Percentiles rank a stretch among this genome's conserved stretches.
phyloP scores from a whole-genome alignment of 2,888 invertebrate genomes.

The Lacanobia wlatinum region DNA sequence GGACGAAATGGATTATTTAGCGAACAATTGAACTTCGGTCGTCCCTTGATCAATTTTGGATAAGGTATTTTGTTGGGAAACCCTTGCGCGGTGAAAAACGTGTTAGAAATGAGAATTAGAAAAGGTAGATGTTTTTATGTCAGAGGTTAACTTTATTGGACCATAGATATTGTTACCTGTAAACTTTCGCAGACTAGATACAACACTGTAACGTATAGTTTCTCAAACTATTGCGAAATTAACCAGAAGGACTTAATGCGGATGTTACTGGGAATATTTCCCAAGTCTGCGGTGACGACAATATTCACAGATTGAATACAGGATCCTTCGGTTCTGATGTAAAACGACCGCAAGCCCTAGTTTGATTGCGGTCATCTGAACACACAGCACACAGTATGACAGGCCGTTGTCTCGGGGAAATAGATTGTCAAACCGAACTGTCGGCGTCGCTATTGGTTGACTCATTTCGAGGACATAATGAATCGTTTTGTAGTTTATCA shows the following conservation, averaged over 20 bases:
- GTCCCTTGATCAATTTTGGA: conserved; percentile 72
- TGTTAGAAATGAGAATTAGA: conserved; percentile 36
- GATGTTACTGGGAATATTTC: conserved; percentile 34
- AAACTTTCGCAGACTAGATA: not conserved
- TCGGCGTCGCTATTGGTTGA: conserved; percentile 5
- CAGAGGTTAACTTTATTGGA: conserved; percentile 16
- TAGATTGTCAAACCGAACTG: conserved; percentile 35
- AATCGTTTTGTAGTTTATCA: conserved; percentile 9
- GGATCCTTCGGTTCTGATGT: conserved; percentile 60
- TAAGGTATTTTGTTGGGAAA: conserved; percentile 59
- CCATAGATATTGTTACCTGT: conserved; percentile 23
- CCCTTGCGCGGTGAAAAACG: conserved; percentile 37
- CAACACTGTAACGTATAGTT: not conserved
- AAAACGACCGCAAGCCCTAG: conserved; percentile 61
- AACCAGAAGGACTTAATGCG: not conserved
- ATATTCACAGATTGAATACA: conserved; percentile 57
- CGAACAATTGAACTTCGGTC: conserved; percentile 64
- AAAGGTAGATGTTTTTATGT: conserved; percentile 27
- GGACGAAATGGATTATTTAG: conserved; percentile 70
- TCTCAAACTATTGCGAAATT: conserved; percentile 3
- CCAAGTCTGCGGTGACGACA: conserved; percentile 54
- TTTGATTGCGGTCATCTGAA: conserved; percentile 59
- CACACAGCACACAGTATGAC: conserved; percentile 36
- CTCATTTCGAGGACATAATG: conserved; percentile 8
- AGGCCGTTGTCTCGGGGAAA: conserved; percentile 32